These are phyloP conservation scores for Cetonia aurata DNA, from an alignment of 2,888 invertebrate species.

Conservation along the genomic window DNA sequence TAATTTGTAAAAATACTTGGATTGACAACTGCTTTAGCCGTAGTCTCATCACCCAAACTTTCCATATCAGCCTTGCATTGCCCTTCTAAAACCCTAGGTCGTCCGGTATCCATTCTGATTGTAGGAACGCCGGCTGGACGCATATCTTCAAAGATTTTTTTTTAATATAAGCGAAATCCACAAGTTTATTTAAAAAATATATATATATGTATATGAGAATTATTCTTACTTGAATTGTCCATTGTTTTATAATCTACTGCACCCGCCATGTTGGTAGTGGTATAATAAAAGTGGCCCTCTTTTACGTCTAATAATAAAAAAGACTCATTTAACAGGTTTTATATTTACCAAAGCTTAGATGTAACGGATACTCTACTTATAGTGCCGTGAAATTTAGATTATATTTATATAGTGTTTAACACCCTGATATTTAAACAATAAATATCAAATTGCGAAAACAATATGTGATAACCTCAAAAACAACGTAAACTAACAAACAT, in stretches of 20 bases:
- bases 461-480: too few species aligned
- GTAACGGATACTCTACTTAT: too few species aligned
- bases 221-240: conserved; percentile 60
- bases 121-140: conserved; percentile 59
- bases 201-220: too few species aligned
- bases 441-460: too few species aligned
- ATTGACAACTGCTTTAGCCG: conserved; percentile 62
- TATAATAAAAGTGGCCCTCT: conserved; percentile 56
- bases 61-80: conserved; percentile 59
- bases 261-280: conserved; percentile 58
- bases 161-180: too few species aligned
- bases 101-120: conserved; percentile 55
- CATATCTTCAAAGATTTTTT: conserved; percentile 50
- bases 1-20: conserved; percentile 66
- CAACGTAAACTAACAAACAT: too few species aligned
- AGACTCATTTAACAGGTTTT: background rate
- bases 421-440: too few species aligned
- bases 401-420: too few species aligned
- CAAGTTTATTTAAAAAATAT: too few species aligned
- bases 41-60: conserved; percentile 60
- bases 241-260: conserved; percentile 58
- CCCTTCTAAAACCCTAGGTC: conserved; percentile 56
- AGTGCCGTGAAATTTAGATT: too few species aligned
- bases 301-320: conserved; percentile 32
- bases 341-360: too few species aligned